Base-by-base conservation (phyloP, 1,140 invertebrate genomes). In the Drosophila pseudoananassae region DNA sequence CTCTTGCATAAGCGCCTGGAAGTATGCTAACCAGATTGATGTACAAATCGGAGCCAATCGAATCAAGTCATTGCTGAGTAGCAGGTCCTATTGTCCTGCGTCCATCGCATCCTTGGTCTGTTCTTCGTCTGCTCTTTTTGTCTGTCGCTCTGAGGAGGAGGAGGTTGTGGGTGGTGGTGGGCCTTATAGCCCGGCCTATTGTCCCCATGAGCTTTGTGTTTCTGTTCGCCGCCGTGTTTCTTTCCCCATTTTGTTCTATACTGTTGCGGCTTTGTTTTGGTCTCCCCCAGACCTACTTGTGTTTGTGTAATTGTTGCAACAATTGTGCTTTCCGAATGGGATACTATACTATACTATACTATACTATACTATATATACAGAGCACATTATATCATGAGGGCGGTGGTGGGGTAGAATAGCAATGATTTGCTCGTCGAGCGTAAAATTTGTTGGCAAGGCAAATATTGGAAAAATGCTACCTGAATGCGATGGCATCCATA, bases 241-340 rank as follows among this genome's bases (percentile, higher is more conserved):
- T 40, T 38, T 25, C 31, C 33, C 27, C 20, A 20, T 20, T 20
- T 20, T 7, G 10, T 14, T 33, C 0, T 60, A 61, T 60, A 61
- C 49, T n/a, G 20, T 53, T 38, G 40, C 43, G 40, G 66, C 74
- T 80, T 76, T 80, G 59, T 79, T 79, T 84, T 78, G 40, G 40
- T 43, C 38, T 0, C 1, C 15, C 40, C 6, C 14, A 4, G 4
- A 56, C 53, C n/a, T 2, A 54, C 63, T 85, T 84, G 77, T 80
- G 77, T 79, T 85, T 85, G 80, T 84, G 82, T 84, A 84, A 84
- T 84, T 84, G 80, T 76, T 84, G 72, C 80, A 84, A 84, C 80
- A 84, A 84, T 84, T 80, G 81, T 64, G 72, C 57, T 65, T 65
- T 76, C 70, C 70, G 51, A 74, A 74, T 63, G 45, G 59, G 31